These are phyloP conservation scores for Chamaedrilus cognettii DNA, from an alignment of 2,888 invertebrate species.

Conservation along the genomic window DNA sequence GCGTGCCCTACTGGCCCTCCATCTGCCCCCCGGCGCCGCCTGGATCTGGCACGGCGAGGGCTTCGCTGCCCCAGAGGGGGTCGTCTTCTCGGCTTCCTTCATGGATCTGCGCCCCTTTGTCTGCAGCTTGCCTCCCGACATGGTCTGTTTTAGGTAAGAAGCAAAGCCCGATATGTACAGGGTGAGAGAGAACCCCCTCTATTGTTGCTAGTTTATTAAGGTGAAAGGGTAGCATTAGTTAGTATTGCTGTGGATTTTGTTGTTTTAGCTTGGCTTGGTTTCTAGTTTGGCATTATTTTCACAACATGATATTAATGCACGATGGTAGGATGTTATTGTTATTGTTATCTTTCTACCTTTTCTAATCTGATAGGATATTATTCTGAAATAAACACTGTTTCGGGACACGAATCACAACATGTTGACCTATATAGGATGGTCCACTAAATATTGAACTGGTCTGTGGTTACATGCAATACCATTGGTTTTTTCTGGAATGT, in stretches of 20 bases:
- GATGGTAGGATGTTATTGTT: no score
- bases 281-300: no score
- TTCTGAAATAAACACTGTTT: no score
- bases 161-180: not conserved
- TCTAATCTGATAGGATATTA: no score
- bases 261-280: conserved; percentile 25
- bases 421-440: no score
- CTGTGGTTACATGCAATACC: no score
- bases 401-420: no score
- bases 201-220: not conserved
- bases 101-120: conserved; percentile 40
- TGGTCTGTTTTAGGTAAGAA: conserved; percentile 27
- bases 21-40: conserved; percentile 3
- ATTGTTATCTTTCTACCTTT: no score
- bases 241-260: no score
- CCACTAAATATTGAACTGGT: no score
- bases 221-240: not conserved
- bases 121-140: conserved; percentile 36
- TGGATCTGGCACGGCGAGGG: conserved; percentile 45
- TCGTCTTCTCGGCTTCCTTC: conserved; percentile 35
- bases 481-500: no score
- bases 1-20: conserved; percentile 13
- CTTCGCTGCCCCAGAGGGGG: conserved; percentile 30
- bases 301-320: no score
- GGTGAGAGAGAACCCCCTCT: not conserved